phyloP scores from a whole-genome alignment of 2,113 vertebrate species.

The Lepus europaeus region DNA sequence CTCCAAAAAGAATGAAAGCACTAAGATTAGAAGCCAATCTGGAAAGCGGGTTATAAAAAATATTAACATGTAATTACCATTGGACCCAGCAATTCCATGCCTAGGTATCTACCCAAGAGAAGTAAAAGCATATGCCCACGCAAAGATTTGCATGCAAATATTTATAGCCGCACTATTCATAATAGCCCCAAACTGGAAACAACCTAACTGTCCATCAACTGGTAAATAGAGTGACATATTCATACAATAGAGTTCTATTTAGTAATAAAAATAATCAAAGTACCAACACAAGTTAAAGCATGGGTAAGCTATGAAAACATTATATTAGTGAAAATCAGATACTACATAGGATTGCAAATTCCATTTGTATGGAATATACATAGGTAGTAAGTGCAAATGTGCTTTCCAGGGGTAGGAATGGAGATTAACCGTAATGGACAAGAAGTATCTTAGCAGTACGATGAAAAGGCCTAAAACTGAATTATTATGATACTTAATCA shows the following conservation, averaged over 20 bases:
- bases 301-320: background rate
- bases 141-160: slow-evolving; percentile 23
- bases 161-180: background rate
- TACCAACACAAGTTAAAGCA: background rate
- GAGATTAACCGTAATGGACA: background rate
- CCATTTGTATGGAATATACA: background rate
- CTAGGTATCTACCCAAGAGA: background rate
- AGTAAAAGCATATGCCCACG: background rate
- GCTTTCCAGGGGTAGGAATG: too few relatives aligned
- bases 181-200: background rate
- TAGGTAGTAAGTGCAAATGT: background rate
- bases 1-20: background rate
- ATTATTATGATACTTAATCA: background rate
- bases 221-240: background rate
- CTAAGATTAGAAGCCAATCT: slow-evolving; percentile 50
- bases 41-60: slow-evolving; percentile 17
- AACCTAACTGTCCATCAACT: slow-evolving; percentile 12
- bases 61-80: slow-evolving; percentile 26
- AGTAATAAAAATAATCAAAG: background rate
- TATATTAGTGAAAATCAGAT: background rate
- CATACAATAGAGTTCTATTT: background rate
- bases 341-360: background rate
- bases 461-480: background rate
- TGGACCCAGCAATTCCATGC: background rate
- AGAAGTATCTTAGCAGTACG: background rate